Evolutionary conservation across 2,888 invertebrate species (phyloP).

Genomic region (Xestia sexstrigata): DNA sequence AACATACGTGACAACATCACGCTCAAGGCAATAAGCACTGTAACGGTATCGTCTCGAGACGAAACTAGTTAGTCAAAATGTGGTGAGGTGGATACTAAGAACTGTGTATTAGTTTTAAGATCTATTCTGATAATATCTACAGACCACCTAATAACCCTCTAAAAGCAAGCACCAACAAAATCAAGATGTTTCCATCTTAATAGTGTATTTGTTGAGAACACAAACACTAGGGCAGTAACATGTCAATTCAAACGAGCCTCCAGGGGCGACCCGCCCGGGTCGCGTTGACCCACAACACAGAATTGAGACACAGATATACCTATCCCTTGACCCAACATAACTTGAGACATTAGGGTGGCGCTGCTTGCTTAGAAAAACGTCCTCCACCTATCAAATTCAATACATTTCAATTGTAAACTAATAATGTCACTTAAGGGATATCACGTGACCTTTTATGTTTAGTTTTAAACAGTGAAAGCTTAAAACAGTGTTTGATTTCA

Average conservation of each 20-base stretch:
- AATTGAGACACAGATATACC: constrained; percentile 56
- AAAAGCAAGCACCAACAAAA: constrained; percentile 11
- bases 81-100: neutral
- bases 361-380: constrained; percentile 9
- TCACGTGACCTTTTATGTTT: no score
- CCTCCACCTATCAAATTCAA: neutral
- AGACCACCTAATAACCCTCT: neutral
- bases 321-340: constrained; percentile 24
- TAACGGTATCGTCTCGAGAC: neutral
- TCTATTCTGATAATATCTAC: no score
- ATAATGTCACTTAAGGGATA: no score
- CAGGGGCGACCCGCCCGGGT: constrained; percentile 29
- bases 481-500: neutral
- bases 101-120: neutral
- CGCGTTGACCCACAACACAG: constrained; percentile 44
- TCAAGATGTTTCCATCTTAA: constrained; percentile 30
- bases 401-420: neutral
- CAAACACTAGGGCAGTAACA: constrained; percentile 38
- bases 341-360: constrained; percentile 22
- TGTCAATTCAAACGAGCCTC: constrained; percentile 62
- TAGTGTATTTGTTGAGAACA: constrained; percentile 30
- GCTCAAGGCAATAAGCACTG: neutral
- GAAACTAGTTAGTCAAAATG: neutral
- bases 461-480: no score
- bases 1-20: neutral